phyloP scores from a whole-genome alignment of 2,113 vertebrate species.

The Odobenus rosmarus region DNA sequence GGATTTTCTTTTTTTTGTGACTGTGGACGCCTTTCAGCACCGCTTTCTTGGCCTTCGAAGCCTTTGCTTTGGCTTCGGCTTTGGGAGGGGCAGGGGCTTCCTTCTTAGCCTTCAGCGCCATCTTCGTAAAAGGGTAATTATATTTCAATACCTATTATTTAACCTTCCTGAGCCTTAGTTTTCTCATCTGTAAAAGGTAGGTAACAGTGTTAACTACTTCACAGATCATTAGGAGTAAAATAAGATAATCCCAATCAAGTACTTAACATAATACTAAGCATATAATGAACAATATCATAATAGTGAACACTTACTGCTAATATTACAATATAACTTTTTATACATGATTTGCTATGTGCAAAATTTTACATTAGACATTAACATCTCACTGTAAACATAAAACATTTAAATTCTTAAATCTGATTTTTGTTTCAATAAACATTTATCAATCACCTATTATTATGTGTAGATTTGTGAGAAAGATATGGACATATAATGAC shows the following conservation, averaged over 20 bases:
- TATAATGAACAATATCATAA: not conserved
- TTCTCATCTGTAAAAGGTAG: not conserved
- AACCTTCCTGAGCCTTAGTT: not conserved
- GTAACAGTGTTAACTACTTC: not conserved
- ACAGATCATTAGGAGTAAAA: not conserved
- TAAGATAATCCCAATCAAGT: not conserved
- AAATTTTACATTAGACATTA: not conserved
- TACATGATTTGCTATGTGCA: not conserved
- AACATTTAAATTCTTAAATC: not conserved
- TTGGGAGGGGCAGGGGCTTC: no score
- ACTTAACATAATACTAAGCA: not conserved
- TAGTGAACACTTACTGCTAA: not conserved
- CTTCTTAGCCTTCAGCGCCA: no score
- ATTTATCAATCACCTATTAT: not conserved
- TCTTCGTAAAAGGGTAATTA: no score
- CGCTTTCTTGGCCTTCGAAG: no score
- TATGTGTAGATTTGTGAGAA: not conserved
- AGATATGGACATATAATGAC: not conserved
- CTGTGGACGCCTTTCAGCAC: no score
- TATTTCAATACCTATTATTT: not conserved
- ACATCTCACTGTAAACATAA: not conserved
- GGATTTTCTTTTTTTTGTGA: no score
- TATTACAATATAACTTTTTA: not conserved
- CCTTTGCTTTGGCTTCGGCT: no score
- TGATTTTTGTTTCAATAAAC: not conserved